Conservation (phyloP, 2,888 invertebrate species). For the Nymphalis polychloros region DNA sequence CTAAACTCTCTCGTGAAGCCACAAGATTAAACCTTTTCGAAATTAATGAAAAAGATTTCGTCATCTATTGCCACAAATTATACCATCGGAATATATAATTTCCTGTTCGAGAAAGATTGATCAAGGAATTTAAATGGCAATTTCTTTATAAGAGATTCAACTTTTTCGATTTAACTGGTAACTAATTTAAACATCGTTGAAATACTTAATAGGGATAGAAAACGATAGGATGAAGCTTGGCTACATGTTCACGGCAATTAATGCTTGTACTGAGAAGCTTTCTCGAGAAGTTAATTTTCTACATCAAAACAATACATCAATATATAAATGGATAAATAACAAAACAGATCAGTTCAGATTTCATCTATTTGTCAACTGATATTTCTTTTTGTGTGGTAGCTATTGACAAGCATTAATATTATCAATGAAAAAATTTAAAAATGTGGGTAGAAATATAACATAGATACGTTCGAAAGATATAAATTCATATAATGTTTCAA, state of each 20-base stretch:
- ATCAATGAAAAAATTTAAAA: too few species aligned
- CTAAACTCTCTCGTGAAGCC: neutral
- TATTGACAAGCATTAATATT: too few species aligned
- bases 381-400: too few species aligned
- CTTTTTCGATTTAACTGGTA: constrained; percentile 28
- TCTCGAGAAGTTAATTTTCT: too few species aligned
- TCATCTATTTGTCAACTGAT: too few species aligned
- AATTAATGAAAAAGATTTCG: constrained; percentile 11
- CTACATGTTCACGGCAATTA: neutral
- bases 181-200: constrained; percentile 18
- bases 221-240: neutral
- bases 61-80: constrained; percentile 28
- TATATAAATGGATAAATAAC: too few species aligned
- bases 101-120: constrained; percentile 33
- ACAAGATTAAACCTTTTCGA: constrained; percentile 4
- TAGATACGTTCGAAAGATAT: too few species aligned
- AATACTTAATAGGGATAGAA: constrained; percentile 7
- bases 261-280: too few species aligned
- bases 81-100: constrained; percentile 33
- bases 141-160: constrained; percentile 27
- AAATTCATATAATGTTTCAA: too few species aligned
- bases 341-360: too few species aligned
- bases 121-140: constrained; percentile 36
- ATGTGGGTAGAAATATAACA: too few species aligned
- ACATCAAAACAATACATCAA: too few species aligned